These are phyloP conservation scores for Diorhabda sublineata DNA, from an alignment of 1,140 invertebrate species.

Conservation along the genomic window DNA sequence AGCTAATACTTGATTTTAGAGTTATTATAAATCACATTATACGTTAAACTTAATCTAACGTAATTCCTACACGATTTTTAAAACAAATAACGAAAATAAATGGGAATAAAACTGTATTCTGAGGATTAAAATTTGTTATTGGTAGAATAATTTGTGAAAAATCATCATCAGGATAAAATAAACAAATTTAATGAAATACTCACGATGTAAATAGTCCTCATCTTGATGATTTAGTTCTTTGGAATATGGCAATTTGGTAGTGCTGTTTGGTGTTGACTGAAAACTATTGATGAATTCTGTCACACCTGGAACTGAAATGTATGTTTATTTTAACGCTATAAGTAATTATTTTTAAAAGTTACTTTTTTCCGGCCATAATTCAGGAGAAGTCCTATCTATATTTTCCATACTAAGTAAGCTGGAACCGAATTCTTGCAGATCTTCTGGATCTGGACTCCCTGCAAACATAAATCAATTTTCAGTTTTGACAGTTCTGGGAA, in stretches of 20 bases:
- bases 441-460: slow-evolving; percentile 31
- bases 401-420: slow-evolving; percentile 81
- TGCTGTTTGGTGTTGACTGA: slow-evolving; percentile 48
- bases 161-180: neutral
- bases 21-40: too few relatives aligned
- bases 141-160: neutral
- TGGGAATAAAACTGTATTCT: too few relatives aligned
- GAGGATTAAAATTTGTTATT: too few relatives aligned
- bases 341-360: slow-evolving; percentile 46
- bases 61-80: too few relatives aligned
- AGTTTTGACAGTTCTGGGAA: slow-evolving; percentile 27
- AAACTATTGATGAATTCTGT: slow-evolving; percentile 63
- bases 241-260: slow-evolving; percentile 54
- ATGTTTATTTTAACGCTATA: slow-evolving; percentile 9
- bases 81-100: too few relatives aligned
- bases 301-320: slow-evolving; percentile 62
- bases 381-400: slow-evolving; percentile 83
- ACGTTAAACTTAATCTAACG: too few relatives aligned
- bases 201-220: slow-evolving; percentile 68
- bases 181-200: slow-evolving; percentile 41
- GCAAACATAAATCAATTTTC: slow-evolving; percentile 33
- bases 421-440: slow-evolving; percentile 58
- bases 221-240: slow-evolving; percentile 61
- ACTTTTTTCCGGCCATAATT: slow-evolving; percentile 93
- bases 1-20: too few relatives aligned